Conservation (phyloP, 2,113 vertebrate species). For the Petroica traversi region DNA sequence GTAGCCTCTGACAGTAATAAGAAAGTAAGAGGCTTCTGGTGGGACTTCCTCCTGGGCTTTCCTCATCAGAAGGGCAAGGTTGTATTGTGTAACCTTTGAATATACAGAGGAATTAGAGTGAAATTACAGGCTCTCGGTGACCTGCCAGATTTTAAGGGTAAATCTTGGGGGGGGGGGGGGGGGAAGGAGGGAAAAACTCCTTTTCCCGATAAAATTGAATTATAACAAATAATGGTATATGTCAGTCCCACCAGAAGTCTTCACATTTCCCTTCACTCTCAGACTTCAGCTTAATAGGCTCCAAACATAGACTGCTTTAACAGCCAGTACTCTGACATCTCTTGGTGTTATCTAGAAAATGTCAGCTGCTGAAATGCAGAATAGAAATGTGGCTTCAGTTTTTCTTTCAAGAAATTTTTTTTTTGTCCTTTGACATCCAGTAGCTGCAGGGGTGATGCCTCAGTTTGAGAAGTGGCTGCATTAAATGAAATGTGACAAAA, state of each 20-base stretch:
- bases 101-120: not conserved
- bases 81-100: not conserved
- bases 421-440: slow-evolving; percentile 45
- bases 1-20: not conserved
- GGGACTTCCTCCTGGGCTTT: not conserved
- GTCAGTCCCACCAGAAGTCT: slow-evolving; percentile 17
- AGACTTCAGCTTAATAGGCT: slow-evolving; percentile 40
- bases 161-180: no score
- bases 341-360: slow-evolving; percentile 61
- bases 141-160: not conserved
- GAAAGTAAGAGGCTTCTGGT: not conserved
- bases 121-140: not conserved
- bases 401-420: slow-evolving; percentile 19
- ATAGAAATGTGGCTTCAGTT: slow-evolving; percentile 26
- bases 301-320: slow-evolving; percentile 56
- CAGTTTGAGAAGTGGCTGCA: slow-evolving; percentile 33
- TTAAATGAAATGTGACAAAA: slow-evolving; percentile 25
- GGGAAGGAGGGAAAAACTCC: not conserved
- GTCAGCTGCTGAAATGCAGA: slow-evolving; percentile 53
- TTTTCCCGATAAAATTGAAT: not conserved
- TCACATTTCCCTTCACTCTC: slow-evolving; percentile 30
- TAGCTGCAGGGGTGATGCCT: slow-evolving; percentile 47
- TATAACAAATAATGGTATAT: not conserved
- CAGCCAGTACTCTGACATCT: slow-evolving; percentile 59
- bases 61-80: not conserved